A percentile compares a stretch with the other conserved stretches of the same genome.
Evolutionary conservation across 2,113 vertebrate species (phyloP).

Genomic region (Callipepla squamata): DNA sequence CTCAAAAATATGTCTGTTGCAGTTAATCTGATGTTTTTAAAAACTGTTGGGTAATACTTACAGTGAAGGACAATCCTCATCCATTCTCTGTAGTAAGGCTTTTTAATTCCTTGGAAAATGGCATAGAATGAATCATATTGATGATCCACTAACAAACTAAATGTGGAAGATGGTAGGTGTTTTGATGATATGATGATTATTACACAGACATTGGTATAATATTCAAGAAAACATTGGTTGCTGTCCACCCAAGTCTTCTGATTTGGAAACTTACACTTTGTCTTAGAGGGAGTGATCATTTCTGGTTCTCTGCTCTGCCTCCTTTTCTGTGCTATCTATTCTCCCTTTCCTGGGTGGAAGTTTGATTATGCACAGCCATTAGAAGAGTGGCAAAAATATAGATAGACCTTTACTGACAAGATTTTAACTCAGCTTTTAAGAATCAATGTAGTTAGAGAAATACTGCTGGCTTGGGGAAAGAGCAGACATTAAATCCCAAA

Average conservation of each 20-base stretch:
- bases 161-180: neutral
- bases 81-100: neutral
- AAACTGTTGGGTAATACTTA: neutral
- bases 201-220: neutral
- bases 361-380: neutral
- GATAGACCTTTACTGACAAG: neutral
- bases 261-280: neutral
- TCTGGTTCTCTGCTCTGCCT: neutral
- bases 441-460: neutral
- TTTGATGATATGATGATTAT: neutral
- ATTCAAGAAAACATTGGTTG: neutral
- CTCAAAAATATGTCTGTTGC: neutral
- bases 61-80: neutral
- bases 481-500: neutral
- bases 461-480: neutral
- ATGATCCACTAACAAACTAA: neutral
- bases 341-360: accelerated
- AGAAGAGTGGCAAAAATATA: neutral
- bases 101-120: neutral
- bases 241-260: neutral
- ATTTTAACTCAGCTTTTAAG: neutral
- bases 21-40: neutral
- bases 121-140: neutral
- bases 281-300: neutral
- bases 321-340: neutral